Percentiles rank a stretch among this genome's conserved stretches.
Conservation (phyloP, 2,113 vertebrate genomes). For the Parotia lawesii region DNA sequence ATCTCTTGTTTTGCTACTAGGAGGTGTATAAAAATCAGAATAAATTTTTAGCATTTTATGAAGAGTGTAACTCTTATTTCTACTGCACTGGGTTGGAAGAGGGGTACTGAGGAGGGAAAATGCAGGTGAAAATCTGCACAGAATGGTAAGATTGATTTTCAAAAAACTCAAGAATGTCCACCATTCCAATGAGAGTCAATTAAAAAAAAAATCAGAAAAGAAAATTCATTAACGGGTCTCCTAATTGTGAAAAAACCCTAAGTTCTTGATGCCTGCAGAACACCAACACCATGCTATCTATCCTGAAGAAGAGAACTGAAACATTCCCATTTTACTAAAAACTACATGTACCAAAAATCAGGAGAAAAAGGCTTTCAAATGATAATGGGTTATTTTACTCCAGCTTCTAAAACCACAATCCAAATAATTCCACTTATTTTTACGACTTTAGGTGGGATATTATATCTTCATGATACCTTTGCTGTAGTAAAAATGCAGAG, state of each 20-base stretch:
- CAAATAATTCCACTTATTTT: neutral
- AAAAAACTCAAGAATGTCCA: neutral
- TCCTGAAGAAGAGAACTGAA: neutral
- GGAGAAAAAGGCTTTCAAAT: neutral
- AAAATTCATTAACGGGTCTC: neutral
- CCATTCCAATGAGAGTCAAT: neutral
- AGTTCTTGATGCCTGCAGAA: neutral
- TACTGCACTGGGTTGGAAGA: neutral
- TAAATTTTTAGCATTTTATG: neutral
- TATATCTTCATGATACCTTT: neutral
- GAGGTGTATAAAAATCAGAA: neutral
- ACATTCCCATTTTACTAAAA: neutral
- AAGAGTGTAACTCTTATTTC: neutral
- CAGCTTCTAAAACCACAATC: neutral
- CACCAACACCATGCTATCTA: fast-evolving
- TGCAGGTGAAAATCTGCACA: neutral
- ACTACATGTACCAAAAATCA: neutral
- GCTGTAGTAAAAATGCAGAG: neutral
- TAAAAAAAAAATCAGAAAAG: neutral
- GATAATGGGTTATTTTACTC: neutral
- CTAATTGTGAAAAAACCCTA: neutral
- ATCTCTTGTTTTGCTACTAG: neutral
- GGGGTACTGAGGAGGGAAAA: fast-evolving
- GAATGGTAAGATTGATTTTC: neutral
- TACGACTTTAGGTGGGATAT: neutral